Conservation (phyloP, 2,888 invertebrate genomes). For the Sicus ferrugineus region DNA sequence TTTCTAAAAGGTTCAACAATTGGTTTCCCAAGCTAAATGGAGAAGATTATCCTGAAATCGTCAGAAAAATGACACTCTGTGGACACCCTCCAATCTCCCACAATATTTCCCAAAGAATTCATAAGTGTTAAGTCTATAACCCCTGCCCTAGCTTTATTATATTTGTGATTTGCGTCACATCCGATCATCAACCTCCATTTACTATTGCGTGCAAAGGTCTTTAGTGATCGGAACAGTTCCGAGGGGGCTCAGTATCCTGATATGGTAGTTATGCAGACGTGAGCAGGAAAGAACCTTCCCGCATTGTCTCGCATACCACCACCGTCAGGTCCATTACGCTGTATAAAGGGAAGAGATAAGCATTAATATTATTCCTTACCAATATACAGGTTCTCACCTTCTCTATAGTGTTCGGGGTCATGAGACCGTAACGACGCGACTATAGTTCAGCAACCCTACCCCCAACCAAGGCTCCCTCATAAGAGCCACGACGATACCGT, state of each 20-base stretch:
- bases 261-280: not conserved
- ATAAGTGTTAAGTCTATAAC: no score
- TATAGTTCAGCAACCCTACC: not conserved
- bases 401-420: not conserved
- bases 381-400: not conserved
- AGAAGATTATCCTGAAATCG: no score
- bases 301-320: conserved; percentile 2
- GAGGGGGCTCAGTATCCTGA: not conserved
- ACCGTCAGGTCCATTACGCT: not conserved
- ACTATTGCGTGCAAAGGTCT: no score
- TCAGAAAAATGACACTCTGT: no score
- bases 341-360: not conserved
- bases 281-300: not conserved
- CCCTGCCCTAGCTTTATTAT: no score
- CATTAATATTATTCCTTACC: conserved; percentile 1
- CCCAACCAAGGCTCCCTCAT: conserved; percentile 29
- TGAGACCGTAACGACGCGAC: not conserved
- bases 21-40: no score
- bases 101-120: no score
- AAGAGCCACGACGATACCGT: conserved; percentile 29
- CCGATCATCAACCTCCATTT: no score
- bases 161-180: no score
- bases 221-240: not conserved
- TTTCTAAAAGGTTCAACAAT: no score
- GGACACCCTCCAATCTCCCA: no score